Evolutionary conservation across 2,888 invertebrate species (phyloP).

Genomic region (Proisotoma minuta): DNA sequence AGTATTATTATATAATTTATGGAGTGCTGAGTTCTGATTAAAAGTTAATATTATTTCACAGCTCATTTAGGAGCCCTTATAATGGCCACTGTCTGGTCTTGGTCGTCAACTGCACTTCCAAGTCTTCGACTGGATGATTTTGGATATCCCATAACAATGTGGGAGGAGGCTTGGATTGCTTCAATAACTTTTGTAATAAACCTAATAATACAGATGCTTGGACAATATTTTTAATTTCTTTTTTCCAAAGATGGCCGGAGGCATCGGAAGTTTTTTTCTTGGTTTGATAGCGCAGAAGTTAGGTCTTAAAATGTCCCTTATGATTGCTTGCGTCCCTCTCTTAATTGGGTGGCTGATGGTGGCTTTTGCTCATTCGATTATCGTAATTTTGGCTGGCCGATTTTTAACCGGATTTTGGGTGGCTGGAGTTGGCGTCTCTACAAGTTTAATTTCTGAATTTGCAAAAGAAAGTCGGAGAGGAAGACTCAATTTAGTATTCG

Average conservation of each 20-base stretch:
- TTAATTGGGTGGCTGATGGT: constrained; percentile 5
- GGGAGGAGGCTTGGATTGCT: constrained; percentile 14
- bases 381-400: constrained; percentile 3
- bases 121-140: constrained; percentile 9
- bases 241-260: constrained; percentile 9
- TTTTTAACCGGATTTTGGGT: constrained; percentile 17
- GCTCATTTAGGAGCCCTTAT: constrained; percentile 16
- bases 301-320: background rate
- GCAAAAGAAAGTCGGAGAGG: background rate
- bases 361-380: background rate
- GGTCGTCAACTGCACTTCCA: constrained; percentile 18
- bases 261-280: background rate
- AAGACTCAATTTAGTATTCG: constrained; percentile 17
- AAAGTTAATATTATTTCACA: too few relatives aligned
- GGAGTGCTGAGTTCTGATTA: too few relatives aligned
- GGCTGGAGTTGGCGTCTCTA: constrained; percentile 20
- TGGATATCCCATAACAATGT: background rate
- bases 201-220: too few relatives aligned
- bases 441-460: constrained; percentile 13
- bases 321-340: background rate
- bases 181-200: constrained; percentile 18
- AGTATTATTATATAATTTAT: too few relatives aligned
- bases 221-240: too few relatives aligned
- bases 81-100: constrained; percentile 20
- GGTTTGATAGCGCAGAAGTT: background rate